Conservation (phyloP, 1,140 invertebrate species). For the Phymorhynchus buccinoides region DNA sequence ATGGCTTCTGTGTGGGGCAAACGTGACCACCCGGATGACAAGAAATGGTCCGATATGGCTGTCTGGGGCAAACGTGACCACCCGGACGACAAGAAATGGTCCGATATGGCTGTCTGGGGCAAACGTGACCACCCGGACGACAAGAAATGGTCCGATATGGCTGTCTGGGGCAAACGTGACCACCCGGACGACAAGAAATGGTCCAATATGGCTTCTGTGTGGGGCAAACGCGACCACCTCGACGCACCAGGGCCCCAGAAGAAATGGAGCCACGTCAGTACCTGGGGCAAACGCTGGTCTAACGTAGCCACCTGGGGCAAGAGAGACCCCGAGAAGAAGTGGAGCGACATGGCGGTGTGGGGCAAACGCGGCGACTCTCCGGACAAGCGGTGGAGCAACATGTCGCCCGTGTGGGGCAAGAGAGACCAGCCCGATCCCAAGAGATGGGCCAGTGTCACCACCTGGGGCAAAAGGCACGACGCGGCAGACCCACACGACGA, state of each 20-base stretch:
- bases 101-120: constrained; percentile 12
- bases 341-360: constrained; percentile 31
- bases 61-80: constrained; percentile 21
- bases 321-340: neutral
- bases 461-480: constrained; percentile 18
- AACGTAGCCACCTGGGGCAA: neutral
- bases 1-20: constrained; percentile 29
- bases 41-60: neutral
- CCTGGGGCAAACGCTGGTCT: constrained; percentile 27
- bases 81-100: constrained; percentile 13
- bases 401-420: neutral
- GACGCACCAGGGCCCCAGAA: constrained; percentile 13
- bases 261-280: neutral
- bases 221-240: constrained; percentile 13
- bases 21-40: neutral
- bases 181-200: neutral
- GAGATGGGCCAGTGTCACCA: constrained; percentile 10
- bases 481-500: neutral
- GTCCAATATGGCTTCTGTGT: constrained; percentile 17
- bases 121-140: neutral
- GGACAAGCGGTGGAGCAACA: neutral
- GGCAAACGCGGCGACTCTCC: constrained; percentile 15
- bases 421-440: neutral
- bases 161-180: constrained; percentile 28
- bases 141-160: constrained; percentile 20